phyloP scores from a whole-genome alignment of 2,888 invertebrate species.

The Netelia virgata region DNA sequence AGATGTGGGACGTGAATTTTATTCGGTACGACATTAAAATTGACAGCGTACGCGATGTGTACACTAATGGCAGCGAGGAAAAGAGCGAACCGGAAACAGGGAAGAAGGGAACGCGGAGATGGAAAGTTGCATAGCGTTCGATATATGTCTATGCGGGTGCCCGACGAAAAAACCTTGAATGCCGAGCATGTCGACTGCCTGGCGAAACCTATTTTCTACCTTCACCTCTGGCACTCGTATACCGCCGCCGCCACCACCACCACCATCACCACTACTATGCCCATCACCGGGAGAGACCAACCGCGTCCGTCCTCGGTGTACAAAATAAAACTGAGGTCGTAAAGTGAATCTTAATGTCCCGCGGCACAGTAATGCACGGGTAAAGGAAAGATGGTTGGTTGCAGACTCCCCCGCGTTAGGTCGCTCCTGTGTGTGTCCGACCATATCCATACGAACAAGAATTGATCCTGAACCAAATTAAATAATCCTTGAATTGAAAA shows the following conservation, averaged over 20 bases:
- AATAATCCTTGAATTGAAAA: constrained; percentile 40
- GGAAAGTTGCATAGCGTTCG: constrained; percentile 34
- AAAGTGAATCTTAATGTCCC: constrained; percentile 70
- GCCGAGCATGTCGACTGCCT: constrained; percentile 50
- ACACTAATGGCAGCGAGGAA: constrained; percentile 42
- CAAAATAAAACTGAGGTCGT: constrained; percentile 69
- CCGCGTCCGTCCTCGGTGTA: constrained; percentile 36
- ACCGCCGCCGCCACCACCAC: constrained; percentile 14
- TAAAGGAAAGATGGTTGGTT: constrained; percentile 26
- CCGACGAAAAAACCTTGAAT: constrained; percentile 45
- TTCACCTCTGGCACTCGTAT: constrained; percentile 31
- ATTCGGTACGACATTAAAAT: constrained; percentile 56
- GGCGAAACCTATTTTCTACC: constrained; percentile 63
- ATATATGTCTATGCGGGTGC: constrained; percentile 10
- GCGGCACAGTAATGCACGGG: constrained; percentile 55
- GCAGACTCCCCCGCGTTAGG: constrained; percentile 18
- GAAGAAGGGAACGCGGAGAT: constrained; percentile 8
- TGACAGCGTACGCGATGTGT: constrained; percentile 54
- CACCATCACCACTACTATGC: constrained; percentile 17
- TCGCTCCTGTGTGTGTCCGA: constrained; percentile 20
- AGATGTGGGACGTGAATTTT: constrained; percentile 37
- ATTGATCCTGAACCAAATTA: constrained; percentile 32
- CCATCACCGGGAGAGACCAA: not conserved
- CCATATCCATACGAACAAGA: constrained; percentile 21
- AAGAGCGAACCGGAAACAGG: constrained; percentile 15